These are phyloP conservation scores for Parascotia fuliginaria DNA, from an alignment of 2,888 invertebrate genomes.

Conservation along the genomic window DNA sequence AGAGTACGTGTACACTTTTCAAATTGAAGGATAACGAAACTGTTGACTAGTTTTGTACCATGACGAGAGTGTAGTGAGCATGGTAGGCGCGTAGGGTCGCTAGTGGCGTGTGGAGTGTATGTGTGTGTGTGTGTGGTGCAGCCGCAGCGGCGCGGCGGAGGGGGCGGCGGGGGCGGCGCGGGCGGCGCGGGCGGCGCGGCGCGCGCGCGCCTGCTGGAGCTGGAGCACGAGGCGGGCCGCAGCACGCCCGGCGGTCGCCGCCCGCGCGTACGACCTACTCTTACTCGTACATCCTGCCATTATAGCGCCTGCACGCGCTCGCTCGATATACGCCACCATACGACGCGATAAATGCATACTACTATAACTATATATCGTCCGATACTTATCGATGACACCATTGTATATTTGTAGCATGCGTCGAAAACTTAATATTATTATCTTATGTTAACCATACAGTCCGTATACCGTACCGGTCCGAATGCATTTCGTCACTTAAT, in stretches of 20 bases:
- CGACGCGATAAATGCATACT: too few species aligned
- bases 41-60: too few species aligned
- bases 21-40: too few species aligned
- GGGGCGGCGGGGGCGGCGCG: conserved; percentile 33
- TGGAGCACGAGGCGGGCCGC: conserved; percentile 81
- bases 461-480: neutral
- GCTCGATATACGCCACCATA: too few species aligned
- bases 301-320: neutral
- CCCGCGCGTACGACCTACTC: conserved; percentile 53
- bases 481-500: conserved; percentile 1
- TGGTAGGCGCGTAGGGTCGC: conserved; percentile 16
- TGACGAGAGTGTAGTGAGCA: neutral
- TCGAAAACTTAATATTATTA: too few species aligned
- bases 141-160: conserved; percentile 48
- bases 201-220: conserved; percentile 79
- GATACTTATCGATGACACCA: too few species aligned
- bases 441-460: too few species aligned
- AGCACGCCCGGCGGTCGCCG: conserved; percentile 79
- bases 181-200: conserved; percentile 53
- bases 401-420: too few species aligned
- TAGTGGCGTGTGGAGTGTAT: conserved; percentile 30
- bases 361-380: too few species aligned
- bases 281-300: conserved; percentile 2
- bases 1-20: too few species aligned
- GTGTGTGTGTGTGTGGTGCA: conserved; percentile 60